Evolutionary conservation across 2,113 vertebrate species (phyloP), one percentile per base, ranked within the genome.

Genomic region (Lota lota): DNA sequence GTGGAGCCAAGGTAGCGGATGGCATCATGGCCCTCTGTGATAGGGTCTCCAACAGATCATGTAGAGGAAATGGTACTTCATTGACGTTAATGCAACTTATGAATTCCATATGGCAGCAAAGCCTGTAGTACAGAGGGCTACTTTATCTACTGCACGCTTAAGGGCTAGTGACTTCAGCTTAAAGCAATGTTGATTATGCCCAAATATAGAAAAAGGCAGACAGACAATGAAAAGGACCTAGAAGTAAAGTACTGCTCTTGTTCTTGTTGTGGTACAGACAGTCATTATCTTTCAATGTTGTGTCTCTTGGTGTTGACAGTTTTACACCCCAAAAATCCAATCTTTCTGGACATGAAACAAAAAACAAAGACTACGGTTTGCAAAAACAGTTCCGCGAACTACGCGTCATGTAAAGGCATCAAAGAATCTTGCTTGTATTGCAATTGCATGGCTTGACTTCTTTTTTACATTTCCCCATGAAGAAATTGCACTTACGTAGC

Each of bases 1-100:
- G 59, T 59, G 63, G 28, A 70, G 72, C 74, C 72, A 58, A 61
- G 57, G 66, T 61, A 20, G 69, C 68, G 40, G 53, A 69, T 54
- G 65, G 58, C 59, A 66, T 54, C 21, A 3, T 50, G 68, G 57
- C 28, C 64, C 40, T 22, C 59, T 40, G 15, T 69, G 61, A 18
- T n/a, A 57, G 22, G 47, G 51, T 63, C 66, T 28, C 40, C 61
- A 21, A 64, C 71, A 61, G 59, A 66, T 74, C 70, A 72, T 72
- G 62, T 7, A 70, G 72, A 70, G 61, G 63, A 22, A 64, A 64
- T 57, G 61, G 53, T 73, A 40, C 60, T 67, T 20, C 70, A 54
- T 6, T 50, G 66, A 19, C 62, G 65, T 58, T 70, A 11, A 72
- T 64, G 28, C 69, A 56, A 56, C 24, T 54, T 67, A 64, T 53